Evolutionary conservation across 1,140 invertebrate species (phyloP), one percentile per base, ranked within the genome.

Genomic region (Bombus waltoni): DNA sequence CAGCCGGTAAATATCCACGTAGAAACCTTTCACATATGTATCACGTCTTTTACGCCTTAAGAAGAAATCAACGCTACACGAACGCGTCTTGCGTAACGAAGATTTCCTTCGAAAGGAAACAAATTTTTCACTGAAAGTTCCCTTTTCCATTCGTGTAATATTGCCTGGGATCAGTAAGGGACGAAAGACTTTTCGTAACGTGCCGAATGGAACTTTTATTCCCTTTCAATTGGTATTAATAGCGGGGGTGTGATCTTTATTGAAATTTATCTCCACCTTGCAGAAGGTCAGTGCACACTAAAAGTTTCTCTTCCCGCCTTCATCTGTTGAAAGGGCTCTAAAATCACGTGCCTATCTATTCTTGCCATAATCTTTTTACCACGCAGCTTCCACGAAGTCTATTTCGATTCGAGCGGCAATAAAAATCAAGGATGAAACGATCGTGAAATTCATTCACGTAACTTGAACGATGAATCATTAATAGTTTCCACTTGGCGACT

Each of bases 221-320:
- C 71, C 42, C 42, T 44, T 75, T 75, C 44, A 53, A 75, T 75
- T 75, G 73, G 5, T 76, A 76, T 76, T 59, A 76, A 76, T 76
- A 76, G 74, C 53, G 35, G 35, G 35, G 13, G 32, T 76, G 74
- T 59, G 44, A 59, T 76, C 59, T 66, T 76, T 40, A 76, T 57
- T 59, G 74, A 59, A 76, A 76, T 59, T 38, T 59, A 59, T 38
- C 11, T 22, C 25, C 32, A 59, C 8, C 15, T 53, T 76, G 35
- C 25, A 25, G 40, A 59, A 76, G 74, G 32, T 53, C 42, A 73
- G 71, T 47, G 71, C 15, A 44, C 15, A 47, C n/a, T 75, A 75
- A 35, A 75, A 75, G 10, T 25, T 4, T 25, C 2, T n/a, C 11
- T 53, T 22, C 9, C 22, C 22, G 73, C n/a, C 42, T 73, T 9